Evolutionary conservation across 2,113 vertebrate genomes (phyloP).

Genomic region (Prietella phreatophila): DNA sequence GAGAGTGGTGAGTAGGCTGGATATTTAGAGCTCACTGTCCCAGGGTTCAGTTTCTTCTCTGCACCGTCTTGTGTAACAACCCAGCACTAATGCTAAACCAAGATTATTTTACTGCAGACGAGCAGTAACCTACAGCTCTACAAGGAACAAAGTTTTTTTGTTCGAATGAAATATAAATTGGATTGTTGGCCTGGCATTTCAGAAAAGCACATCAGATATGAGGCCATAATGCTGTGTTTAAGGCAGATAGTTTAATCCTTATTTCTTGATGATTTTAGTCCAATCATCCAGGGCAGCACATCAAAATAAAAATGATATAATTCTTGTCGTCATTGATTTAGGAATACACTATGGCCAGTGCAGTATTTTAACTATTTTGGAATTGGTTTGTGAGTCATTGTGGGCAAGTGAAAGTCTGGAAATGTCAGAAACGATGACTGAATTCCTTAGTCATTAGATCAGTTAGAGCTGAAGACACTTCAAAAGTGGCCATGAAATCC

Average conservation of each 20-base stretch:
- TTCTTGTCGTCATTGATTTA: not conserved
- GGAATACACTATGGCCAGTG: not conserved
- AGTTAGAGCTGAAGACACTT: not conserved
- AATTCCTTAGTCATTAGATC: not conserved
- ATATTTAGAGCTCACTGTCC: not conserved
- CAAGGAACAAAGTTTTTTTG: not conserved
- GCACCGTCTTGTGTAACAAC: not conserved
- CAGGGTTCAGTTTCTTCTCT: not conserved
- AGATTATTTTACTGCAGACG: not conserved
- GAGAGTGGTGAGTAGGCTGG: conserved; percentile 87
- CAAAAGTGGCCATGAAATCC: not conserved
- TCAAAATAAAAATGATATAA: not conserved
- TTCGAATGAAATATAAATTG: not conserved
- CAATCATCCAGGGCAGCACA: not conserved
- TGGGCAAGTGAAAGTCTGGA: not conserved
- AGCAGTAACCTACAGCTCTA: not conserved
- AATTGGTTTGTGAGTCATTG: not conserved
- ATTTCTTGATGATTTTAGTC: no score
- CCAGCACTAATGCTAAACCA: not conserved
- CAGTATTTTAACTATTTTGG: not conserved
- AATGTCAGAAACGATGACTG: not conserved
- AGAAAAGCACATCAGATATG: not conserved
- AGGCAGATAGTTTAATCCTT: no score
- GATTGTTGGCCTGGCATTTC: no score
- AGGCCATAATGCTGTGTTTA: not conserved